Base-by-base conservation (phyloP, 2,888 invertebrate genomes). In the Epicampocera succincta region DNA sequence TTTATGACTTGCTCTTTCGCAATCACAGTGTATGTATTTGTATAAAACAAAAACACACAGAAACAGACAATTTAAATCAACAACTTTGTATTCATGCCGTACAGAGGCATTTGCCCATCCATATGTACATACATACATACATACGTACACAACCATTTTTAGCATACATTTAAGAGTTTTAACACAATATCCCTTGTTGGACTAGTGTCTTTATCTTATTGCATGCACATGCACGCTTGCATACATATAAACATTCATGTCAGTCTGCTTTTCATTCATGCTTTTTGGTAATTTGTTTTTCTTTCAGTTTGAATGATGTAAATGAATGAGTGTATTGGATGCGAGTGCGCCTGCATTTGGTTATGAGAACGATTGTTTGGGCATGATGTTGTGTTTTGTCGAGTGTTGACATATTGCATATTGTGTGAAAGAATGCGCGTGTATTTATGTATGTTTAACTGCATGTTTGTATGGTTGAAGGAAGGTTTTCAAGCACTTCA, bases 151-250 rank as follows among this genome's bases (percentile, higher is more conserved):
- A 61, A 40, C 38, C 61, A 56, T 73, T 33, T 46, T 46, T 68
- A 38, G 54, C 61, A n/a, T n/a, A n/a, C n/a, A 63, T 50, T 66
- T 33, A 68, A 63, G 69, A 74, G 29, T 63, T 76, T 54, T 42
- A 74, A 56, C 38, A 68, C 79, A 68, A 74, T 33, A 73, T 65
- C 50, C 66, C 60, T 78, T 78, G 77, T 82, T 74, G 77, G 54
- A 48, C 50, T 29, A 25, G 38, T 65, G 33, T 79, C 50, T 56
- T 46, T 54, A 66, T 48, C 48, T 72, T 72, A 72, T 78, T 71
- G 63, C 63, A 33, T 42, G 40, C 42, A 63, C 56, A 68, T 56
- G 77, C 33, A 48, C 29, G 19, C 29, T 11, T 58, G 4, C 17
- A 25, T 21, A 52, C 21, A 2, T 25, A 25, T 25, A 5, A 3